Percentiles rank a stretch among this genome's conserved stretches.
phyloP scores from a whole-genome alignment of 2,113 vertebrate species.

The Sapayoa aenigma region DNA sequence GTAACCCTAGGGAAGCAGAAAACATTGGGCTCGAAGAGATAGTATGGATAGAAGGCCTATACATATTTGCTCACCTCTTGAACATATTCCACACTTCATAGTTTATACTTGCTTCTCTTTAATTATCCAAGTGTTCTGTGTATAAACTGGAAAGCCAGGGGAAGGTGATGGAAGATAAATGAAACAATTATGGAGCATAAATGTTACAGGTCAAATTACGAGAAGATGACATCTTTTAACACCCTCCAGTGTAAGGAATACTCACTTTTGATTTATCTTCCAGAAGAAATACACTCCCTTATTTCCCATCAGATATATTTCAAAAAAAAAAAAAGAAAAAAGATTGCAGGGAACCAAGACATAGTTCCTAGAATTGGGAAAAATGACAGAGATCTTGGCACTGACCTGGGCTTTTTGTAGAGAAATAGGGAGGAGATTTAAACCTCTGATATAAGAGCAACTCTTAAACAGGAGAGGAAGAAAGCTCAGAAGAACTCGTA shows the following conservation, averaged over 20 bases:
- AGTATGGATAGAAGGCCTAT: neutral
- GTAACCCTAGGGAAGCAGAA: neutral
- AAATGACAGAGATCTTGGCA: neutral
- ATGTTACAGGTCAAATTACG: neutral
- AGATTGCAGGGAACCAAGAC: neutral
- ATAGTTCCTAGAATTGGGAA: neutral
- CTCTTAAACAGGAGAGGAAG: neutral
- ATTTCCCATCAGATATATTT: neutral
- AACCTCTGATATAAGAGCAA: neutral
- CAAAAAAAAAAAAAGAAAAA: neutral
- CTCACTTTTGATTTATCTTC: neutral
- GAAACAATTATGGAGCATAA: neutral
- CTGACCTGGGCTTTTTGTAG: neutral
- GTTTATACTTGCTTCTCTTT: neutral
- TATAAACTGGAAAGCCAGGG: neutral
- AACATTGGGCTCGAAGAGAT: neutral
- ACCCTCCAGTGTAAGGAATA: neutral
- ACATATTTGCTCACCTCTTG: neutral
- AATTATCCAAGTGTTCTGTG: neutral
- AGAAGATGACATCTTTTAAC: neutral
- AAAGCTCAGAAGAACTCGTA: neutral
- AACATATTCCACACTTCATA: neutral
- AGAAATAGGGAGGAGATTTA: neutral
- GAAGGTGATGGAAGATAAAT: neutral
- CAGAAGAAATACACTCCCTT: neutral